Percentiles rank a stretch among this genome's conserved stretches.
phyloP scores from a whole-genome alignment of 1,140 invertebrate species.

The Formica selysi region DNA sequence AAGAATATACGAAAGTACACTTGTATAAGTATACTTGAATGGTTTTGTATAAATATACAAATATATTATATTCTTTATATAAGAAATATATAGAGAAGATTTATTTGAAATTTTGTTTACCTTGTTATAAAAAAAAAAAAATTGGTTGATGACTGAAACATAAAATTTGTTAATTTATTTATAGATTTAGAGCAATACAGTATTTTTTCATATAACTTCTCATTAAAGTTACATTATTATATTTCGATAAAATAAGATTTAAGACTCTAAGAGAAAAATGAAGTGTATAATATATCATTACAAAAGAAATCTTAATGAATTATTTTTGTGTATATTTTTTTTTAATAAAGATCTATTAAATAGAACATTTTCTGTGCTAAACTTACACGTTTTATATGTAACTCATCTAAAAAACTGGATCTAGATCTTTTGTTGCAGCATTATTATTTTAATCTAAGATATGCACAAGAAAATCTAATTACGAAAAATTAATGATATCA shows the following conservation, averaged over 20 bases:
- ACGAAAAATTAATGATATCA: not conserved
- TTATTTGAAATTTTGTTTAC: constrained; percentile 26
- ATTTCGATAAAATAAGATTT: constrained; percentile 58
- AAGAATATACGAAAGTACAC: not conserved
- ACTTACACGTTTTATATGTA: constrained; percentile 22
- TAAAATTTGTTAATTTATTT: constrained; percentile 56
- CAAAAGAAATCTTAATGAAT: constrained; percentile 37
- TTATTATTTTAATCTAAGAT: constrained; percentile 13
- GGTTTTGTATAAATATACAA: too few relatives aligned
- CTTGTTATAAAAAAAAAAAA: not conserved
- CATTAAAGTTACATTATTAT: constrained; percentile 45
- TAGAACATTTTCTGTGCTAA: constrained; percentile 2
- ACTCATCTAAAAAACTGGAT: constrained; percentile 29
- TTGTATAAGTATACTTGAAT: too few relatives aligned
- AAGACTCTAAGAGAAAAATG: constrained; percentile 42
- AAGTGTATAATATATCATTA: constrained; percentile 45
- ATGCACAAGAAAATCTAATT: not conserved
- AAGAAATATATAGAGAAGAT: not conserved
- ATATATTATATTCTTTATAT: constrained; percentile 21
- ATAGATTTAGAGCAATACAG: constrained; percentile 72
- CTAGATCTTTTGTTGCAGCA: constrained; percentile 15
- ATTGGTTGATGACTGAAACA: not conserved
- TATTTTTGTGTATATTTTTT: constrained; percentile 62
- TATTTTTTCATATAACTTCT: constrained; percentile 65
- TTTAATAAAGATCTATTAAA: constrained; percentile 64